These are phyloP conservation scores for Spisula subtruncata DNA, from an alignment of 2,888 invertebrate genomes.

Conservation along the genomic window DNA sequence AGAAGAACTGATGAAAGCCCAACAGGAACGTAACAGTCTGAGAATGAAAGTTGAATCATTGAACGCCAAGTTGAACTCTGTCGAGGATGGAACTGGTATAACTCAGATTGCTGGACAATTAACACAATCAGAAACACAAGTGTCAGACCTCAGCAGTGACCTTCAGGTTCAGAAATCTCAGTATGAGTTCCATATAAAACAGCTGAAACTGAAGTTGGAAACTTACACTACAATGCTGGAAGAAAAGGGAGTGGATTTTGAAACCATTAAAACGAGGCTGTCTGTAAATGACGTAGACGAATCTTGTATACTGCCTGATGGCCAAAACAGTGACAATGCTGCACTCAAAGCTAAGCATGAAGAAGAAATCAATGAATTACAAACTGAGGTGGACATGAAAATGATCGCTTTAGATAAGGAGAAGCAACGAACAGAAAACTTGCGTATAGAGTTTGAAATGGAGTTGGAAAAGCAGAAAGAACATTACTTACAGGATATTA, in stretches of 20 bases:
- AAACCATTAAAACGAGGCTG: slow-evolving; percentile 59
- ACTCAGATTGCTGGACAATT: slow-evolving; percentile 54
- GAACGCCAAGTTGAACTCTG: slow-evolving; percentile 58
- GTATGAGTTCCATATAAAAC: slow-evolving; percentile 69
- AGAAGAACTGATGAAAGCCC: slow-evolving; percentile 71
- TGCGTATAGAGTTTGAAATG: slow-evolving; percentile 53
- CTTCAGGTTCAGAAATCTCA: slow-evolving; percentile 63
- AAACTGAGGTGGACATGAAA: slow-evolving; percentile 65
- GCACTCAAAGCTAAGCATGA: slow-evolving; percentile 57
- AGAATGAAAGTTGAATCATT: slow-evolving; percentile 59
- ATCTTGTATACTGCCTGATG: background rate
- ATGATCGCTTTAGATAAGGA: slow-evolving; percentile 69
- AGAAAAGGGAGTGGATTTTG: slow-evolving; percentile 61
- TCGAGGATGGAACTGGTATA: slow-evolving; percentile 62
- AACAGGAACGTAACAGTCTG: slow-evolving; percentile 66
- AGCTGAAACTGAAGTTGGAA: slow-evolving; percentile 65
- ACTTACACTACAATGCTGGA: slow-evolving; percentile 56
- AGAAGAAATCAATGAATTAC: slow-evolving; percentile 58
- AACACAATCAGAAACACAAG: slow-evolving; percentile 49
- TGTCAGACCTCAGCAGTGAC: slow-evolving; percentile 55
- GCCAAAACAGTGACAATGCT: background rate
- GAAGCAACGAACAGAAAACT: slow-evolving; percentile 55
- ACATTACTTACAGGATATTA: slow-evolving; percentile 58
- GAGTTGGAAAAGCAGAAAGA: slow-evolving; percentile 64
- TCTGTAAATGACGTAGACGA: slow-evolving; percentile 32